These are phyloP conservation scores for Agrotis segetum DNA, from an alignment of 2,888 invertebrate species.

Conservation along the genomic window DNA sequence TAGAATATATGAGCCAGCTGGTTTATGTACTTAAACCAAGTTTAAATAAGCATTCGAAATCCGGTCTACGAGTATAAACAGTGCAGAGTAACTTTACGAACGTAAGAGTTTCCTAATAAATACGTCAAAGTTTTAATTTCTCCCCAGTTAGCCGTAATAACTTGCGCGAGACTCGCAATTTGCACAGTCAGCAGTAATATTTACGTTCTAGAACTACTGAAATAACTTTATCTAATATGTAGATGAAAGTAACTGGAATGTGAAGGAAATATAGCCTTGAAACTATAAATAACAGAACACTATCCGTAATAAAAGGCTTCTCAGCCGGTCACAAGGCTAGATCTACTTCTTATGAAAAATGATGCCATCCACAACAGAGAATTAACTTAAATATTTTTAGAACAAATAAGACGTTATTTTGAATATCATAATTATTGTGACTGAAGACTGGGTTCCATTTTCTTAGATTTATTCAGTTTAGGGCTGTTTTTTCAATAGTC, in stretches of 20 bases:
- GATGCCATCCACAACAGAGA: slow-evolving; percentile 44
- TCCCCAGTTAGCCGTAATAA: slow-evolving; percentile 38
- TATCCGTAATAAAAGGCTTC: slow-evolving; percentile 71
- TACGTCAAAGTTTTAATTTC: slow-evolving; percentile 49
- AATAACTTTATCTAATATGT: slow-evolving; percentile 16
- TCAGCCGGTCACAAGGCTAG: slow-evolving; percentile 70
- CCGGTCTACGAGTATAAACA: neutral
- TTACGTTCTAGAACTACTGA: slow-evolving; percentile 15
- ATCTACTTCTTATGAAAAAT: slow-evolving; percentile 64
- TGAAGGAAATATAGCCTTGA: slow-evolving; percentile 60
- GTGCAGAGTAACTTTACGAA: neutral
- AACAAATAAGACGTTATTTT: slow-evolving; percentile 18
- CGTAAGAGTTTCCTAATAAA: slow-evolving; percentile 43
- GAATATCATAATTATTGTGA: slow-evolving; percentile 28
- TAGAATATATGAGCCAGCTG: neutral
- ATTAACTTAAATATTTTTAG: slow-evolving; percentile 27
- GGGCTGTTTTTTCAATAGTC: too few relatives aligned
- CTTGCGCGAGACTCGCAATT: slow-evolving; percentile 29
- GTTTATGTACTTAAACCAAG: neutral
- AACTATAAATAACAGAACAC: slow-evolving; percentile 67
- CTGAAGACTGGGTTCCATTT: slow-evolving; percentile 15
- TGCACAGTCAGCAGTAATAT: slow-evolving; percentile 25
- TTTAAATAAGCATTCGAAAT: slow-evolving; percentile 16
- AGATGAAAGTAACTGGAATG: slow-evolving; percentile 34
- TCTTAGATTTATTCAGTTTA: neutral